Evolutionary conservation across 2,113 vertebrate genomes (phyloP).

Genomic region (Porphyrio hochstetteri): DNA sequence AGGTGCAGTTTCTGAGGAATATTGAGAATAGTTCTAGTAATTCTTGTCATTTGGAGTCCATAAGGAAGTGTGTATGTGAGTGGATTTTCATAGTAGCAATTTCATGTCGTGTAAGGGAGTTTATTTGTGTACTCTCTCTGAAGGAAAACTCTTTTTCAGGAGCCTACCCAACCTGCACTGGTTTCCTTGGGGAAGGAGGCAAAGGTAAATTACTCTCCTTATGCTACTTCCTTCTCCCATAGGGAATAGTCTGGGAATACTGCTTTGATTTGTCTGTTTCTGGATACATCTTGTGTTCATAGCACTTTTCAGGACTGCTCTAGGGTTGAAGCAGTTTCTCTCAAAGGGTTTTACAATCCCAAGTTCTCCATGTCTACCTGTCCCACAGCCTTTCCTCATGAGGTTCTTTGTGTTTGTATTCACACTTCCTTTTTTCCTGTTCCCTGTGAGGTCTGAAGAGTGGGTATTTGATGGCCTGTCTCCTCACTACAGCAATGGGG

Average conservation of each 20-base stretch:
- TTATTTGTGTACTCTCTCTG: not conserved
- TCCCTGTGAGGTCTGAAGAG: not conserved
- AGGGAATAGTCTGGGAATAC: not conserved
- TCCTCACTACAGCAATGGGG: not conserved
- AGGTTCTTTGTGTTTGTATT: not conserved
- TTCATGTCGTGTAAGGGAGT: not conserved
- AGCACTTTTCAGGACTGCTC: not conserved
- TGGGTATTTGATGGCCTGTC: not conserved
- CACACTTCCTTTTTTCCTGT: not conserved
- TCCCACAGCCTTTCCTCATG: accelerated
- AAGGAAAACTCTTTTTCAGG: not conserved
- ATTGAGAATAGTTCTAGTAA: not conserved
- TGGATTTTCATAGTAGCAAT: not conserved
- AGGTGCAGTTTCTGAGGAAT: not conserved
- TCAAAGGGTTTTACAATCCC: not conserved
- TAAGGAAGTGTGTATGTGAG: not conserved
- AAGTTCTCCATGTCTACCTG: not conserved
- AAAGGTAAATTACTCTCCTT: not conserved
- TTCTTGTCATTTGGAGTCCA: not conserved
- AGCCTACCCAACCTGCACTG: not conserved
- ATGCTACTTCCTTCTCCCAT: not conserved
- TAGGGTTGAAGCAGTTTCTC: not conserved
- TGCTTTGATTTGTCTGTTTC: not conserved
- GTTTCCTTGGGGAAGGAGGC: not conserved
- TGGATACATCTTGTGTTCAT: not conserved